Conservation (phyloP, 2,888 invertebrate species). For the Syrista parreyssii region DNA sequence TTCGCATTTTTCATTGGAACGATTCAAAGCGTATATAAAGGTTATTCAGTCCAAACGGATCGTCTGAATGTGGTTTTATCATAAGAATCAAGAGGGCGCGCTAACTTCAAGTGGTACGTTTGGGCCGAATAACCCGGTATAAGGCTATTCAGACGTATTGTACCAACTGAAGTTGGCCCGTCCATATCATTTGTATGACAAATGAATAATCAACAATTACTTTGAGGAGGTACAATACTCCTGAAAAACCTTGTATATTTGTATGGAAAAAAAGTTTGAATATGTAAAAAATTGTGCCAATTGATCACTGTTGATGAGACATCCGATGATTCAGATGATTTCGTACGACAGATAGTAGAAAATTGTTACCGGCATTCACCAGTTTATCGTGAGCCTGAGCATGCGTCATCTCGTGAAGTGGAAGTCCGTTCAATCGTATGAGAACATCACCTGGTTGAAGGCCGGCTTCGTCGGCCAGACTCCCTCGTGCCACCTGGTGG, state of each 20-base stretch:
- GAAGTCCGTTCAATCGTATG: constrained; percentile 35
- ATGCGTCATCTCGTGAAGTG: constrained; percentile 34
- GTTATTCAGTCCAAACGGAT: background rate
- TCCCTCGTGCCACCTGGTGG: constrained; percentile 36
- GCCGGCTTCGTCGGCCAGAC: constrained; percentile 39
- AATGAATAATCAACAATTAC: background rate
- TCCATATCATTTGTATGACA: background rate
- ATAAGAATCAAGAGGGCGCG: background rate
- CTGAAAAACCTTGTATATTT: background rate
- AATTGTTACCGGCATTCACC: constrained; percentile 31
- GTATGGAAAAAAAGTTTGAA: background rate
- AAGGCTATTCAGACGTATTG: background rate
- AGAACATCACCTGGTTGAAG: constrained; percentile 42
- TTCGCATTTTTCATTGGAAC: background rate
- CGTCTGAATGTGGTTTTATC: background rate
- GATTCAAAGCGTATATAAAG: background rate
- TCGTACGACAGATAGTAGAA: constrained; percentile 31
- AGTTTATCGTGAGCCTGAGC: constrained; percentile 34
- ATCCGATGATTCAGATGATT: constrained; percentile 14
- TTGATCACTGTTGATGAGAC: background rate
- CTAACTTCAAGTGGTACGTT: background rate
- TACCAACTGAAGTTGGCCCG: background rate
- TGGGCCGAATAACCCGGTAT: no score
- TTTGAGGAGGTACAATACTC: background rate
- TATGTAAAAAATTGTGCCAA: background rate